Conservation (phyloP, 2,888 invertebrate genomes). For the Branchipolynoe longqiensis region DNA sequence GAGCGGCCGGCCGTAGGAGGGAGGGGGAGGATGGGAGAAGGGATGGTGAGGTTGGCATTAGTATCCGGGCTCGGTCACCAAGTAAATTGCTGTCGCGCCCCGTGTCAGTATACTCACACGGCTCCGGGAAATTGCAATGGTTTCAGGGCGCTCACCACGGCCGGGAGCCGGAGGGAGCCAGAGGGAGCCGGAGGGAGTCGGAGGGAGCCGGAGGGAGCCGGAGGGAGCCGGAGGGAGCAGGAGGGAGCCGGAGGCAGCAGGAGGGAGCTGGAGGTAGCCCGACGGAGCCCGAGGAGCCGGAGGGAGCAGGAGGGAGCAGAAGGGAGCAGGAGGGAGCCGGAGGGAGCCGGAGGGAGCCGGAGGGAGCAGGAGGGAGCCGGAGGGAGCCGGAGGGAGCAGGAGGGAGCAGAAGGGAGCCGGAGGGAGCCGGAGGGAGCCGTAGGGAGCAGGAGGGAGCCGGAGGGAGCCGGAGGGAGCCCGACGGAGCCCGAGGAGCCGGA, state of each 20-base stretch:
- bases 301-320: too few relatives aligned
- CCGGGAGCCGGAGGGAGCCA: neutral
- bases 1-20: too few relatives aligned
- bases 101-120: slow-evolving; percentile 27
- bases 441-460: neutral
- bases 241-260: neutral
- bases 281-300: neutral
- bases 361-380: neutral
- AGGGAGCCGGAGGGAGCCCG: neutral
- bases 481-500: too few relatives aligned
- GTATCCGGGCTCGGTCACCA: too few relatives aligned
- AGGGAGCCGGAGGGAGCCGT: neutral
- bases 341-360: neutral
- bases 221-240: neutral
- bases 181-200: neutral
- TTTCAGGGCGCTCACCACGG: neutral
- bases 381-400: neutral
- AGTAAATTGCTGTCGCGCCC: neutral
- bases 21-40: too few relatives aligned
- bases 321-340: neutral
- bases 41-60: too few relatives aligned
- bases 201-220: neutral
- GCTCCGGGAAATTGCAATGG: slow-evolving; percentile 28
- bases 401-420: too few relatives aligned
- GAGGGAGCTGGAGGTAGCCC: neutral